Percentiles rank a stretch among this genome's conserved stretches.
Conservation (phyloP, 2,888 invertebrate genomes). For the Lasioglossum lativentre region DNA sequence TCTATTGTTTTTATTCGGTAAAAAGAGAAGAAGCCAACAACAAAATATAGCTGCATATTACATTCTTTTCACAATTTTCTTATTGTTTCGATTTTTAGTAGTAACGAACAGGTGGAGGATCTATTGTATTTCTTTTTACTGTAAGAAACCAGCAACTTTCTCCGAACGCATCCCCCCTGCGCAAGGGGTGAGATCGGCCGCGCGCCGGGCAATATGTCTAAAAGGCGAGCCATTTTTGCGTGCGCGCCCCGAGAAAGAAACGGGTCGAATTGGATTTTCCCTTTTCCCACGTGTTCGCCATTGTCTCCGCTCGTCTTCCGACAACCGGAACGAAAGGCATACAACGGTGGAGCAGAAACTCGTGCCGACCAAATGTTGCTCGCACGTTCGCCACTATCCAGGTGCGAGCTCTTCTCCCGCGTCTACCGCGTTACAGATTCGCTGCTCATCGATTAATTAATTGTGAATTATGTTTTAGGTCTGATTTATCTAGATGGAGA, state of each 20-base stretch:
- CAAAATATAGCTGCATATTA: too few species aligned
- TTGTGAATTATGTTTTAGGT: too few species aligned
- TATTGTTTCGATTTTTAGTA: neutral
- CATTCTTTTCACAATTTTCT: too few species aligned
- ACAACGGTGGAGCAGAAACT: conserved; percentile 16
- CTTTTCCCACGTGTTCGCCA: conserved; percentile 57
- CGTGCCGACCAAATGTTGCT: conserved; percentile 66
- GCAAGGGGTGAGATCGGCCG: neutral
- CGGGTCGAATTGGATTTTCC: conserved; percentile 60
- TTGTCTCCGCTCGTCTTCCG: conserved; percentile 55
- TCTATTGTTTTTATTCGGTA: too few species aligned
- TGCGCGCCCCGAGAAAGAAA: conserved; percentile 47
- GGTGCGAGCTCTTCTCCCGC: neutral
- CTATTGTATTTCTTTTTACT: neutral
- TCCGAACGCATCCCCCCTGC: neutral
- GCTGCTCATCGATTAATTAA: neutral
- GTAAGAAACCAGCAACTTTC: neutral
- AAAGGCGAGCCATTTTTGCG: conserved; percentile 34
- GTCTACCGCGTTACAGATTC: neutral
- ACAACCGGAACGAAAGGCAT: conserved; percentile 56
- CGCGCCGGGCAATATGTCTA: neutral
- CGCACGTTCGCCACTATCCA: conserved; percentile 37
- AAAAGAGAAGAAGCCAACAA: too few species aligned
- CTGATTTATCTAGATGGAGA: too few species aligned
- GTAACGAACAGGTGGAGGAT: neutral